Evolutionary conservation across 2,888 invertebrate species (phyloP).

Genomic region (Blomia tropicalis): DNA sequence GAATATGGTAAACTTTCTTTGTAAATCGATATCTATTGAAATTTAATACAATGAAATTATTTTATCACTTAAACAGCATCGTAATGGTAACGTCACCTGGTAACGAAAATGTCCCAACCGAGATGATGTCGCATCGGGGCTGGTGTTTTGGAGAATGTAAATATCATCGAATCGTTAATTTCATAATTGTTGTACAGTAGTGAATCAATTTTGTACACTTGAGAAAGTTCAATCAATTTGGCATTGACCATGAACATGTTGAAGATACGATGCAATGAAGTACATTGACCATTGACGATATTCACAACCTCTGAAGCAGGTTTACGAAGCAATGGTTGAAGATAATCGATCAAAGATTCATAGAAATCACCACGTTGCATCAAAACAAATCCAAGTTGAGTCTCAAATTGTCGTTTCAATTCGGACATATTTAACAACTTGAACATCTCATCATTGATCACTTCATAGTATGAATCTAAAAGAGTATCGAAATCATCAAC

Average conservation of each 20-base stretch:
- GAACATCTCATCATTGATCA: conserved; percentile 17
- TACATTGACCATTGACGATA: neutral
- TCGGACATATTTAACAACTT: neutral
- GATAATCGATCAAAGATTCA: conserved; percentile 7
- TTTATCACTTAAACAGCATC: too few relatives aligned
- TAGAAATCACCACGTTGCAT: conserved; percentile 12
- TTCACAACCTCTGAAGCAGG: conserved; percentile 10
- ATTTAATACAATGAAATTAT: too few relatives aligned
- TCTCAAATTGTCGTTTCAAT: neutral
- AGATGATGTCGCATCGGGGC: neutral
- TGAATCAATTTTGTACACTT: conserved; percentile 11
- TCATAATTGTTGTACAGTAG: neutral
- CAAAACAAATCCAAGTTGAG: neutral
- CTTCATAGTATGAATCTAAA: conserved; percentile 9
- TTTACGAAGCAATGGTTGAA: conserved; percentile 8
- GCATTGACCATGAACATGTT: conserved; percentile 17
- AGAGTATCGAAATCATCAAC: conserved; percentile 9
- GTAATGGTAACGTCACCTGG: too few relatives aligned
- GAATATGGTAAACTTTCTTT: conserved; percentile 6
- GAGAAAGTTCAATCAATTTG: conserved; percentile 1
- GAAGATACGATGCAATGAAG: neutral
- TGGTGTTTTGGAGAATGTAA: neutral
- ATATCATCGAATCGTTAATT: neutral
- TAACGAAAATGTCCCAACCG: conserved; percentile 1
- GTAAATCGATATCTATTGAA: conserved; percentile 5